Base-by-base conservation (phyloP, 2,888 invertebrate genomes). In the Melinaea menophilus region DNA sequence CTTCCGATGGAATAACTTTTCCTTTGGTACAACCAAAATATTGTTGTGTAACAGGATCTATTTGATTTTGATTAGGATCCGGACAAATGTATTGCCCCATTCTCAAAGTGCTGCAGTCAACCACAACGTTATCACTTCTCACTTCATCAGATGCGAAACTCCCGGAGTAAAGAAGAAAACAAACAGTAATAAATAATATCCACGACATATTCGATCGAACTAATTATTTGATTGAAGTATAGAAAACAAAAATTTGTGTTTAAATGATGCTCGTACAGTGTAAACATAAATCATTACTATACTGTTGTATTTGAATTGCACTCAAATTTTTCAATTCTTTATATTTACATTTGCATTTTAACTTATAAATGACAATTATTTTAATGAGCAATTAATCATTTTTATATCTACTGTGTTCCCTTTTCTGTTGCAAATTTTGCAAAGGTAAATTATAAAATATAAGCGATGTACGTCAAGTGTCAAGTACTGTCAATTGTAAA, bases 21-120 rank as follows among this genome's bases (percentile, higher is more conserved):
- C 90, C 90, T 74, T 86, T 84, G 2, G 93, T 93, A 81, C 98
- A 98, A 63, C 95, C 96, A 71, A 86, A 88, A 45, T 95, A 94
- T 79, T 98, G 97, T 81, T 99, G 98, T 0, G 98, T 98, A 76
- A 94, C 93, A 0, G 94, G 93, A 82, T 98, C 97, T 74, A 98
- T 97, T 74, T 95, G 94, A 73, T 93, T 93, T 71, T 91, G 85
- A 68, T 90, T 91, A 5, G 96, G 95, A 89, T 96, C 94, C 0
- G 96, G 96, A 79, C 97, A 97, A 67, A 96, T 92, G 75, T 92
- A 97, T 75, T 97, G 96, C 0, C 96, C 96, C 90, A 95, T 91
- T 72, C 94, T 90, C 72, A 97, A 84, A 58, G 92, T 94, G 75
- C 87, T 94, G 79, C 96, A 96, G 77, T 96, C 94, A 41, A 94